A percentile compares a stretch with the other conserved stretches of the same genome.
Conservation (phyloP, 2,113 vertebrate genomes). For the Willisornis vidua region DNA sequence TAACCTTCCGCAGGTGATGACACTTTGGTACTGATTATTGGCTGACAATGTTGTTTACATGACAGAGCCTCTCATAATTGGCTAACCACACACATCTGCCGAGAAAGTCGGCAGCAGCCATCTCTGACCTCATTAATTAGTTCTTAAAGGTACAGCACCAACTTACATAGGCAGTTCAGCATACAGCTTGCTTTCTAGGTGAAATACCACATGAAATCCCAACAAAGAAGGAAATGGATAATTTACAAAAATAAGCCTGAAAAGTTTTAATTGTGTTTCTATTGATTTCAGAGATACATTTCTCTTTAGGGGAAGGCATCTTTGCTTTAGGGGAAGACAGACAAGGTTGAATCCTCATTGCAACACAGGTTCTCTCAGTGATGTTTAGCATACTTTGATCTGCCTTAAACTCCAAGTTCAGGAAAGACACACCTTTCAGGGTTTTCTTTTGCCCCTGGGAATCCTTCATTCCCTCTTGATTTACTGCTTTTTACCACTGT, state of each 20-base stretch:
- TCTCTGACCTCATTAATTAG: too few relatives aligned
- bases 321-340: background rate
- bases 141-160: too few relatives aligned
- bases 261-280: background rate
- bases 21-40: too few relatives aligned
- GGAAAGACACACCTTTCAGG: background rate
- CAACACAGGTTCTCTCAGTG: background rate
- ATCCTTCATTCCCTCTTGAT: background rate
- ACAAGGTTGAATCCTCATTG: rapidly evolving
- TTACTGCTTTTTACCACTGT: background rate
- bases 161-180: too few relatives aligned
- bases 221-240: background rate
- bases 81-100: too few relatives aligned
- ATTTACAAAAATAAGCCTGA: background rate
- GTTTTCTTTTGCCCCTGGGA: background rate
- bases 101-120: too few relatives aligned
- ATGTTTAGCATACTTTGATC: background rate
- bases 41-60: too few relatives aligned
- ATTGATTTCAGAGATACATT: background rate
- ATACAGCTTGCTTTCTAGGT: too few relatives aligned
- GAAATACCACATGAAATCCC: too few relatives aligned
- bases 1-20: too few relatives aligned
- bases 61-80: too few relatives aligned
- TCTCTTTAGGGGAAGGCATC: background rate
- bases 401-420: background rate